These are phyloP conservation scores for Mormoops blainvillei DNA, from an alignment of 2,113 vertebrate species.

Conservation along the genomic window DNA sequence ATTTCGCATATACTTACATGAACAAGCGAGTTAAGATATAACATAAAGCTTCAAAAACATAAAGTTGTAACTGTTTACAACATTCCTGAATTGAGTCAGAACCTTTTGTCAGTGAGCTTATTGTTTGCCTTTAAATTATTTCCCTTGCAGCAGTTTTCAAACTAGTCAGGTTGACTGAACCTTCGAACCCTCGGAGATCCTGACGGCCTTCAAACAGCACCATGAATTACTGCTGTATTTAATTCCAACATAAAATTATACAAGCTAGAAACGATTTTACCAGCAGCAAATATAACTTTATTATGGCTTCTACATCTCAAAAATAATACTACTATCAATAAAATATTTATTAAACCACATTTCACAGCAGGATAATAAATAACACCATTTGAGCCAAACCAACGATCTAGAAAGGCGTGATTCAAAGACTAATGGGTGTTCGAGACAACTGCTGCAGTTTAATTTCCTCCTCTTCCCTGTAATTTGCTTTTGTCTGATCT, in stretches of 20 bases:
- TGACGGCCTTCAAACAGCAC: background rate
- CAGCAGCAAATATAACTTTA: conserved; percentile 54
- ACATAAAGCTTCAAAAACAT: background rate
- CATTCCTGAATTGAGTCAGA: background rate
- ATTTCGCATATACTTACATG: background rate
- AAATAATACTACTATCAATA: conserved; percentile 48
- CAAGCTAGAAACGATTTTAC: conserved; percentile 45
- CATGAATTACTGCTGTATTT: conserved; percentile 34
- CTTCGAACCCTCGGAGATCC: conserved; percentile 7
- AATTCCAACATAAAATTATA: conserved; percentile 57
- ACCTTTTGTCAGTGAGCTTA: conserved; percentile 5
- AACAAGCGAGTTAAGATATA: background rate
- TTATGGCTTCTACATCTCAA: conserved; percentile 53
- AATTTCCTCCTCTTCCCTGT: background rate
- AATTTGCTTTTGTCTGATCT: background rate
- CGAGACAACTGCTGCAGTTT: background rate
- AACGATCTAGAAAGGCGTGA: conserved; percentile 22
- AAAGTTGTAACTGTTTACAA: background rate
- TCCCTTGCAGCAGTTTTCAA: conserved; percentile 1
- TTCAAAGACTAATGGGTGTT: background rate
- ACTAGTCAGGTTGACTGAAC: background rate
- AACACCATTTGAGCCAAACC: conserved; percentile 15
- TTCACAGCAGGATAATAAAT: conserved; percentile 55
- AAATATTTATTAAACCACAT: conserved; percentile 54
- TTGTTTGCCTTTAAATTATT: background rate